Evolutionary conservation across 2,888 invertebrate species (phyloP), one percentile per base, ranked within the genome.

Genomic region (Eucera pruinosa): DNA sequence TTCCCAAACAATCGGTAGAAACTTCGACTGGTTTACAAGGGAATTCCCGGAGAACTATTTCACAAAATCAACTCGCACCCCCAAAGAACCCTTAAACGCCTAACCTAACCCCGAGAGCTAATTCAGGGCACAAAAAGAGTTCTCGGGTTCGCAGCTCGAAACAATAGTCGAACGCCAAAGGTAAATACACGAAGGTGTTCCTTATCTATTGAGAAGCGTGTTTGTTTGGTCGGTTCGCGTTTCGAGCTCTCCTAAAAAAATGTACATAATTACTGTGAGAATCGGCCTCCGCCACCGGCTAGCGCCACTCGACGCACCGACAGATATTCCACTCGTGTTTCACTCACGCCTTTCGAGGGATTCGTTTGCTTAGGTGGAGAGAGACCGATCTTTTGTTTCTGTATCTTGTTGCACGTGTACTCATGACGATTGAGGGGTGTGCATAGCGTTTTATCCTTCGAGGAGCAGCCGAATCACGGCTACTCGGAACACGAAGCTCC

Each of bases 211-310:
- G 47, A n/a, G 61, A 57, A 68, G 27, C 72, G 80, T 47, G 36
- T 84, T 75, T 84, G 81, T 70, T 65, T 55, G 75, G 50, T 55
- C 64, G 66, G 78, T 78, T 81, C 68, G 73, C 48, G 67, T 73
- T 76, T 82, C 74, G 78, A 39, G 64, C 20, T 60, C 74, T 77
- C 76, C 50, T 18, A 3, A 3, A 62, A 78, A 82, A 85, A 82
- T 86, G 81, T 72, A 81, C 79, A 79, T 87, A 87, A 87, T 87
- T 84, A 73, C 78, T 87, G 87, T 88, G 87, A 87, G 88, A 87
- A 88, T 72, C 62, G 60, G 62, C 18, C 23, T 54, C 48, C 67
- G 68, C 74, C 76, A 75, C 62, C 73, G 76, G 52, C 69, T 73
- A 82, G 79, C 87, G 78, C 78, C 83, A 80, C 87, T 78, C 73